A percentile compares a stretch with the other conserved stretches of the same genome.
These are phyloP conservation scores for Grallaria varia DNA, from an alignment of 2,113 vertebrate species.

Conservation along the genomic window DNA sequence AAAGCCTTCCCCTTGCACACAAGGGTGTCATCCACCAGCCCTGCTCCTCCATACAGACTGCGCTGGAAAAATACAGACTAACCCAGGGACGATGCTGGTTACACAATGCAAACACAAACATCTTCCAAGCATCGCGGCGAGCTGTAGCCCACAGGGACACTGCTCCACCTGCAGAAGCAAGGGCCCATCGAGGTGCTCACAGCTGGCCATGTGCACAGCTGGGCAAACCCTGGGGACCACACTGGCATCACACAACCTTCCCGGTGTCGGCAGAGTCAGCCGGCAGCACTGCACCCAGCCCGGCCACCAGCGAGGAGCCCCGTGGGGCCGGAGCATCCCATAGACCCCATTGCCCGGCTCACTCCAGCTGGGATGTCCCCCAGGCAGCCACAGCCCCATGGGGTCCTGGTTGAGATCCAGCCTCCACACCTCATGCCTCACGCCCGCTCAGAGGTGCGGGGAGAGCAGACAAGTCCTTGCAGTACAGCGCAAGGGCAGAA, in stretches of 20 bases:
- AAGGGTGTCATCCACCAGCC: not conserved
- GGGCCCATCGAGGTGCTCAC: not conserved
- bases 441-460: not conserved
- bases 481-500: not conserved
- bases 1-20: not conserved
- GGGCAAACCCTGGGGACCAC: not conserved
- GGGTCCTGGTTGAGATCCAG: not conserved
- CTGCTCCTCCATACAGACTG: not conserved
- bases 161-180: not conserved
- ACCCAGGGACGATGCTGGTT: not conserved
- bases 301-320: not conserved
- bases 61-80: not conserved
- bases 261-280: fast-evolving
- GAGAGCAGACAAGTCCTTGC: too few species aligned
- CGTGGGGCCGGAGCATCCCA: fast-evolving
- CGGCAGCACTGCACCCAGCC: not conserved
- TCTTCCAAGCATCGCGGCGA: not conserved
- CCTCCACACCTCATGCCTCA: not conserved
- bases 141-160: not conserved
- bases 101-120: not conserved
- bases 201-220: fast-evolving
- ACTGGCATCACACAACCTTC: not conserved
- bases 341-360: fast-evolving
- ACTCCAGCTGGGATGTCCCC: fast-evolving
- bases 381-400: fast-evolving